Conservation (phyloP, 2,113 vertebrate species). For the Cheilinus undulatus region DNA sequence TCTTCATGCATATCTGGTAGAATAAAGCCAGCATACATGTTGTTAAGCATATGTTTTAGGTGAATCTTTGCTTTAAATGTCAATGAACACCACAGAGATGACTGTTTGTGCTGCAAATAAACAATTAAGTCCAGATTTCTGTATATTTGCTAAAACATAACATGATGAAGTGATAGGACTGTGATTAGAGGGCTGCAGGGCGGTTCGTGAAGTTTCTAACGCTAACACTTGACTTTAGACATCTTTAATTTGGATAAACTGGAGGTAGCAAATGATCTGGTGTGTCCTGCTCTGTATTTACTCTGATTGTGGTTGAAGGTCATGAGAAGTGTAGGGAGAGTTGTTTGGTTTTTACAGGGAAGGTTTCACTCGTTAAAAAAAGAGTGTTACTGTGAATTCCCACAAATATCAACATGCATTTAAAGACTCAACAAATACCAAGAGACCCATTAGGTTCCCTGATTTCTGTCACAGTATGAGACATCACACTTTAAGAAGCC, state of each 20-base stretch:
- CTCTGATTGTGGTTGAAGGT: slow-evolving; percentile 64
- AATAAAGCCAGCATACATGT: slow-evolving; percentile 9
- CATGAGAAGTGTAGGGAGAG: slow-evolving; percentile 53
- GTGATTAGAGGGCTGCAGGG: slow-evolving; percentile 65
- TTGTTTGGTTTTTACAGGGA: slow-evolving; percentile 45
- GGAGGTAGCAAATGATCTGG: slow-evolving; percentile 62
- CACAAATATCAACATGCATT: not conserved
- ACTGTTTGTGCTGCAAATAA: not conserved
- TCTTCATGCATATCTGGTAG: slow-evolving; percentile 24
- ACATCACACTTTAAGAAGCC: slow-evolving; percentile 20
- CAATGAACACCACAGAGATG: not conserved
- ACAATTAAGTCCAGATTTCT: slow-evolving; percentile 22
- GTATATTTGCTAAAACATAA: slow-evolving; percentile 2
- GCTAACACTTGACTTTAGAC: slow-evolving; percentile 59
- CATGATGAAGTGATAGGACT: slow-evolving; percentile 32
- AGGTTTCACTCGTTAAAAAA: slow-evolving; percentile 6
- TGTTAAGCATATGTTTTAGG: slow-evolving; percentile 3
- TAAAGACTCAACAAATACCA: slow-evolving; percentile 16
- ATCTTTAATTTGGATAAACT: slow-evolving; percentile 74
- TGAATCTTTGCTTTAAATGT: slow-evolving; percentile 7
- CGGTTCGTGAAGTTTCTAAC: slow-evolving; percentile 65
- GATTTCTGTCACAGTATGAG: slow-evolving; percentile 46
- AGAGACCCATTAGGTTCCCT: slow-evolving; percentile 39
- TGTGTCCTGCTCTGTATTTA: slow-evolving; percentile 63
- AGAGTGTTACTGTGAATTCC: not conserved